Evolutionary conservation across 35 echinoderm and acorn worm genomes (phyloP).

Genomic region (Holothuria glaberrima): DNA sequence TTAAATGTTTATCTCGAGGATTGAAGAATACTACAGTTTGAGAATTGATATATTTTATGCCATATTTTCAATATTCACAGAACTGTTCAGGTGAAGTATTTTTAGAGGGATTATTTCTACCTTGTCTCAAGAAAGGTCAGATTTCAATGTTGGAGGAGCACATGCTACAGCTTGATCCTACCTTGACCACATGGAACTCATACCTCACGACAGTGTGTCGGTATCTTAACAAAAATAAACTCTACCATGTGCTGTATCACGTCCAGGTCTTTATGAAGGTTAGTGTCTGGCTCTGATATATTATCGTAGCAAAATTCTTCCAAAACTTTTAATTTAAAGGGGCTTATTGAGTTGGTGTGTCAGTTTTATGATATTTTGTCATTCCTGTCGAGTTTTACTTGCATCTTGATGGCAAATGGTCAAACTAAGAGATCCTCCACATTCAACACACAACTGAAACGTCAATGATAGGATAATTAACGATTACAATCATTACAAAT

Average conservation of each 20-base stretch:
- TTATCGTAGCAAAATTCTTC: no score
- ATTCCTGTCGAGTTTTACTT: no score
- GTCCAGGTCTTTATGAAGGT: constrained; percentile 99
- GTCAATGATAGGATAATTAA: no score
- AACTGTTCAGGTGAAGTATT: constrained; percentile 88
- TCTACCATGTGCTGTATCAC: constrained; percentile 86
- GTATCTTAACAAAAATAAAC: constrained; percentile 74
- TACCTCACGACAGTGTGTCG: constrained; percentile 86
- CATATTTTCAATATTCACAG: constrained; percentile 50
- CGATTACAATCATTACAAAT: no score
- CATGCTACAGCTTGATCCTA: constrained; percentile 78
- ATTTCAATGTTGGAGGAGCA: constrained; percentile 62
- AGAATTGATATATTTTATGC: background rate
- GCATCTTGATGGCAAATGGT: no score
- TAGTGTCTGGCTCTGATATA: background rate
- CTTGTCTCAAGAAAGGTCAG: constrained; percentile 81
- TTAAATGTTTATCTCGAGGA: no score
- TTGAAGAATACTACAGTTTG: no score
- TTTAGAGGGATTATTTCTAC: constrained; percentile 78
- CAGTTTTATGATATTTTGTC: no score
- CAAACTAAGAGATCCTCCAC: no score
- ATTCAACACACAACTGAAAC: no score
- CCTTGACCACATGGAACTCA: constrained; percentile 65
- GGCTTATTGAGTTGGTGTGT: no score
- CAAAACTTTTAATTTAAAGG: no score